Evolutionary conservation across 2,113 vertebrate species (phyloP), one percentile per base, ranked within the genome.

Genomic region (Paradoxurus hermaphroditus): DNA sequence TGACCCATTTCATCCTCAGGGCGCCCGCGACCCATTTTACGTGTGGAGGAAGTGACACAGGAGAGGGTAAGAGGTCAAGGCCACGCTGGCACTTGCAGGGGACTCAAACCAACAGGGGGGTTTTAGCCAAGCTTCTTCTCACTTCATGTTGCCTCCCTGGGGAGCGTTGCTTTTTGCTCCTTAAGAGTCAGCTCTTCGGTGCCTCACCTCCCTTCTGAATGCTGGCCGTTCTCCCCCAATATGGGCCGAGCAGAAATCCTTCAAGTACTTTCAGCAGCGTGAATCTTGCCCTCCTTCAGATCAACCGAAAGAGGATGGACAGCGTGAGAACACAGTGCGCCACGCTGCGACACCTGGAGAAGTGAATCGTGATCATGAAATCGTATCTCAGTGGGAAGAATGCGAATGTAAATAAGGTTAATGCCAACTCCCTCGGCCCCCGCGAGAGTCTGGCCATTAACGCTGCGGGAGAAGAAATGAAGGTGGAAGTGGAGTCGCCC

Each of bases 181-280:
- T 21, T 44, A 46, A 10, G 4, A 13, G 39, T 68, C 46, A 18
- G 8, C 73, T 13, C 21, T 29, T 78, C 13, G 36, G 29, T 16
- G 27, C 46, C 36, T n/a, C n/a, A 53, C 12, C 41, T 34, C n/a
- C 41, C 51, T 44, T 41, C 49, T 11, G 34, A 39, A 29, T 39
- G 46, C 65, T 29, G n/a, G 46, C 46, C 85, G 53, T 51, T 39
- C n/a, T 51, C n/a, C 65, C 36, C 36, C 39, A 36, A 23, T 4
- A 14, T 36, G 62, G 19, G 46, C 31, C 4, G 15, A 36, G 56
- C 1, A 21, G 46, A 36, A n/a, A n/a, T 25, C 29, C 62, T 68
- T 56, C 62, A 46, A 10, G 29, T 7, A 59, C 36, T 46, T 78
- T 49, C 2, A 25, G 19, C 82, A 13, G 36, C 0, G 0, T 13